These are phyloP conservation scores for Eriosoma lanigerum DNA, from an alignment of 1,140 invertebrate species.

Conservation along the genomic window DNA sequence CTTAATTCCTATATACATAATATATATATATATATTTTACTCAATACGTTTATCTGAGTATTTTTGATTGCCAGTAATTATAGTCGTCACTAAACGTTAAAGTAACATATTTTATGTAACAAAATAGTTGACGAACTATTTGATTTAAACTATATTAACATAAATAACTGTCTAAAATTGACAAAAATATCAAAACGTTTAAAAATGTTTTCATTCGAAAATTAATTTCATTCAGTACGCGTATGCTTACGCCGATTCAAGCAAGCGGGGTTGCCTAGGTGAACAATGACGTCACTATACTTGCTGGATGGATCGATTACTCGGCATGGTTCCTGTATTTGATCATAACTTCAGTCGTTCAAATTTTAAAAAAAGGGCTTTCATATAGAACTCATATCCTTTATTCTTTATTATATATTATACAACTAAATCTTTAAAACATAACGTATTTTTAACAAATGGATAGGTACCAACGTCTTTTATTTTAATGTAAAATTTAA, in stretches of 20 bases:
- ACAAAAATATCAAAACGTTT: not conserved
- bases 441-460: not conserved
- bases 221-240: not conserved
- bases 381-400: no score
- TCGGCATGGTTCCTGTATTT: not conserved
- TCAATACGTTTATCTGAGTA: no score
- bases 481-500: not conserved
- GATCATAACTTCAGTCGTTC: not conserved
- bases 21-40: no score
- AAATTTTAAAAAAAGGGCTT: slow-evolving; percentile 4
- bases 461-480: not conserved
- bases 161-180: not conserved
- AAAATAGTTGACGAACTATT: no score
- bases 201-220: not conserved
- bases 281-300: slow-evolving; percentile 47
- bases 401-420: no score
- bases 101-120: no score
- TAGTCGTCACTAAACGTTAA: not conserved
- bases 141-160: not conserved
- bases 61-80: not conserved
- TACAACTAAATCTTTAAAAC: not conserved
- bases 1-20: no score
- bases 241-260: slow-evolving; percentile 21
- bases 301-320: slow-evolving; percentile 30
- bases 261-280: slow-evolving; percentile 48